phyloP scores from a whole-genome alignment of 2,888 invertebrate species.

The Orthosia cruda region DNA sequence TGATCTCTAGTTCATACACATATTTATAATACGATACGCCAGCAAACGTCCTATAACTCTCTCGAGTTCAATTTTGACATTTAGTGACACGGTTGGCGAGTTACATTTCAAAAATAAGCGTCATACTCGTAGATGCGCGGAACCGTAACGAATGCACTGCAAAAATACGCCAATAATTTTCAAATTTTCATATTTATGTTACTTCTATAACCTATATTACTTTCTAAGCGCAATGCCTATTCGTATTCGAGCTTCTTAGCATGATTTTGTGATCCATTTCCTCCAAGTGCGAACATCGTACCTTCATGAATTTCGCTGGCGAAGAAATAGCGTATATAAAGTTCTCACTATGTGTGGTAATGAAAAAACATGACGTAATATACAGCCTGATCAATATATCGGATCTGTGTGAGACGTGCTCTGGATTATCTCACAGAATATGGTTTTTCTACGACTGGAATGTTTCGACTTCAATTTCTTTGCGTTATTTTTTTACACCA shows the following conservation, averaged over 20 bases:
- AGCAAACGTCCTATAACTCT: neutral
- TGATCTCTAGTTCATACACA: neutral
- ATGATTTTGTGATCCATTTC: conserved; percentile 56
- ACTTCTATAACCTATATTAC: conserved; percentile 34
- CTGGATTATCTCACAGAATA: conserved; percentile 40
- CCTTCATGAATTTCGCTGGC: conserved; percentile 53
- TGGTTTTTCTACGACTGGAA: conserved; percentile 32
- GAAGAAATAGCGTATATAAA: conserved; percentile 53
- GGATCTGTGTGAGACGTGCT: conserved; percentile 43
- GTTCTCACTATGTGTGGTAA: conserved; percentile 41
- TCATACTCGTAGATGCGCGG: neutral
- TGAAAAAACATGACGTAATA: conserved; percentile 59
- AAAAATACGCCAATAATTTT: conserved; percentile 15
- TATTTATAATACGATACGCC: neutral
- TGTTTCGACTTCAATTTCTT: conserved; percentile 17
- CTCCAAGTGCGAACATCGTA: conserved; percentile 39
- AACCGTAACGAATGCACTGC: neutral
- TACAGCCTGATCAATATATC: conserved; percentile 47
- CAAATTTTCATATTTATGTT: conserved; percentile 2
- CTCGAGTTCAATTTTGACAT: conserved; percentile 3
- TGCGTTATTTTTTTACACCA: neutral
- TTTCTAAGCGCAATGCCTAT: conserved; percentile 15
- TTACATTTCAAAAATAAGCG: conserved; percentile 1
- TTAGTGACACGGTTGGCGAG: neutral
- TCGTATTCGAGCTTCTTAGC: conserved; percentile 34